Percentiles rank a stretch among this genome's conserved stretches.
Conservation (phyloP, 2,888 invertebrate genomes). For the Drosophila prolongata region DNA sequence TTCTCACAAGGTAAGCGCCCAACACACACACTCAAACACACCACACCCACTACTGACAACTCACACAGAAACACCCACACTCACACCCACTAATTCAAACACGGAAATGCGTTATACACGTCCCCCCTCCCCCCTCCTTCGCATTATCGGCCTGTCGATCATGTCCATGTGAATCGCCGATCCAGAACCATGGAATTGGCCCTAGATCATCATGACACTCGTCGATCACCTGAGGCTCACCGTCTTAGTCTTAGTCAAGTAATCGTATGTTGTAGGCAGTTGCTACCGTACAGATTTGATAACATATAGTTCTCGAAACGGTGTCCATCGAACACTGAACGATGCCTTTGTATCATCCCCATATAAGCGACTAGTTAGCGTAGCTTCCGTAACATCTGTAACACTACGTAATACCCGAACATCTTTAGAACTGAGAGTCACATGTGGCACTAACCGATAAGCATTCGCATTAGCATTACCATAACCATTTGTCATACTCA, state of each 20-base stretch:
- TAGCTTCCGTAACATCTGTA: conserved; percentile 26
- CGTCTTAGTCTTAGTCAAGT: conserved; percentile 21
- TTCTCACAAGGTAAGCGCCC: conserved; percentile 89
- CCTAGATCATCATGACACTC: conserved; percentile 9
- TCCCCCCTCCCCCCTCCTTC: no score
- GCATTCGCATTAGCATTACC: conserved; percentile 19
- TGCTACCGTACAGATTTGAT: conserved; percentile 29
- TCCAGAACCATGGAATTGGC: neutral
- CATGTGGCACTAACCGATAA: conserved; percentile 14
- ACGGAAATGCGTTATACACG: conserved; percentile 26
- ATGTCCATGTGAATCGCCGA: conserved; percentile 4
- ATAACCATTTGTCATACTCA: conserved; percentile 30
- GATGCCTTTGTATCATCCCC: conserved; percentile 9
- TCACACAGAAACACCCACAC: conserved; percentile 12
- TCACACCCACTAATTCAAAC: conserved; percentile 11
- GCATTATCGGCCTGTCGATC: conserved; percentile 12
- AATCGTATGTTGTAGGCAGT: conserved; percentile 33
- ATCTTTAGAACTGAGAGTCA: conserved; percentile 40
- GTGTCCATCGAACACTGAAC: conserved; percentile 24
- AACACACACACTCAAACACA: conserved; percentile 35
- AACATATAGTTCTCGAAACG: conserved; percentile 21
- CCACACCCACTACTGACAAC: conserved; percentile 20
- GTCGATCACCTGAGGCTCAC: conserved; percentile 14
- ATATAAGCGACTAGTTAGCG: conserved; percentile 16
- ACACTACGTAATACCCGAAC: conserved; percentile 15